Conservation (phyloP, 2,797 vertebrate genomes). For the Tangara arthus region DNA sequence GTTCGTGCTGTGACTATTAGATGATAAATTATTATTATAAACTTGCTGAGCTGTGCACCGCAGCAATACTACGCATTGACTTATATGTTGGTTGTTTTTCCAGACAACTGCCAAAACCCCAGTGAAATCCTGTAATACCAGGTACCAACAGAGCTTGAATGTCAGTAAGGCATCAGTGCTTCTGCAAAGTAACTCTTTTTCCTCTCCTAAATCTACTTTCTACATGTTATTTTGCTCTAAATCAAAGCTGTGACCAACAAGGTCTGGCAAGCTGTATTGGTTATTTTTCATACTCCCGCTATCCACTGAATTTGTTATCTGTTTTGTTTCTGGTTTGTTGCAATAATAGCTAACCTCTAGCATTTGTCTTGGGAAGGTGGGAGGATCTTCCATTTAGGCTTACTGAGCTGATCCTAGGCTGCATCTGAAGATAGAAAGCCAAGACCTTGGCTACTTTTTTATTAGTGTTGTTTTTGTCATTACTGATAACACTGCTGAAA, state of each 20-base stretch:
- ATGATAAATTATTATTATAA: not conserved
- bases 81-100: not conserved
- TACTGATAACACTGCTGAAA: not conserved
- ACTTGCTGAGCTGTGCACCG: not conserved
- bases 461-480: constrained; percentile 21
- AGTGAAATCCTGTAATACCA: not conserved
- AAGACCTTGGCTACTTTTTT: not conserved
- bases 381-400: not conserved
- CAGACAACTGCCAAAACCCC: not conserved
- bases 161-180: not conserved
- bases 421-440: not conserved
- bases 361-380: not conserved
- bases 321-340: not conserved
- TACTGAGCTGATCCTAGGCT: not conserved
- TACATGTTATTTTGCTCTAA: not conserved
- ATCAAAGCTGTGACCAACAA: not conserved
- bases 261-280: not conserved
- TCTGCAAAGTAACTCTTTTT: not conserved
- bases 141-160: not conserved
- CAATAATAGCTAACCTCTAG: not conserved
- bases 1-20: not conserved
- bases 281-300: not conserved
- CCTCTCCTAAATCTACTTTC: not conserved
- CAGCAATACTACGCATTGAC: not conserved
- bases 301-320: not conserved